Conservation (phyloP, 1,140 invertebrate species). For the Hylaeus anthracinus region DNA sequence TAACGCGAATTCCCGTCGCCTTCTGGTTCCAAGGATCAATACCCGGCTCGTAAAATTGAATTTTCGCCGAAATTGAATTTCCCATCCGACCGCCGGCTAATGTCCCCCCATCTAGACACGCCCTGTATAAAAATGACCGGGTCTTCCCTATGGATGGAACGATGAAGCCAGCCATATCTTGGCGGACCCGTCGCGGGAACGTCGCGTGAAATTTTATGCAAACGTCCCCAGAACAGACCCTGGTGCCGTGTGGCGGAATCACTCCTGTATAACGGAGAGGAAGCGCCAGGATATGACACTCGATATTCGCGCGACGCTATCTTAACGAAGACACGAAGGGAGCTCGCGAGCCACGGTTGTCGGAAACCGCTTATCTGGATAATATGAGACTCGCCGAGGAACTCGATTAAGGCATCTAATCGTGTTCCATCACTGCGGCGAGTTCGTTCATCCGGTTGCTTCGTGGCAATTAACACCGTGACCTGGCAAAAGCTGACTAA, state of each 20-base stretch:
- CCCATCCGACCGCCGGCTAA: neutral
- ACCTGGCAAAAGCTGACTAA: no score
- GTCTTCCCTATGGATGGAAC: conserved; percentile 33
- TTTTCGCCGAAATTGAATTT: conserved; percentile 32
- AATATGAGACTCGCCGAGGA: no score
- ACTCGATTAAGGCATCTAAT: no score
- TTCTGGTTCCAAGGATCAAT: neutral
- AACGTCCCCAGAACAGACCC: neutral
- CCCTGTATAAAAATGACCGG: neutral
- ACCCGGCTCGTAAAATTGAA: neutral
- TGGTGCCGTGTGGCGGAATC: neutral
- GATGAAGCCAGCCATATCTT: neutral
- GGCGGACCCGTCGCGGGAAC: conserved; percentile 2
- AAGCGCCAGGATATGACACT: conserved; percentile 18
- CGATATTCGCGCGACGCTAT: conserved; percentile 24
- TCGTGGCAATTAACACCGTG: no score
- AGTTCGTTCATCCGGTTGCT: no score
- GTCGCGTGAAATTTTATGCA: conserved; percentile 53
- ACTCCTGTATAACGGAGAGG: neutral
- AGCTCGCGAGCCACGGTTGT: no score
- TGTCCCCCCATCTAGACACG: neutral
- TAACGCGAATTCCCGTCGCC: neutral
- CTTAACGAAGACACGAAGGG: conserved; percentile 3
- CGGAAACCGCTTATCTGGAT: no score
- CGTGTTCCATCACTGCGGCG: no score